Conservation (phyloP, 2,797 vertebrate species). For the Chromis chromis region DNA sequence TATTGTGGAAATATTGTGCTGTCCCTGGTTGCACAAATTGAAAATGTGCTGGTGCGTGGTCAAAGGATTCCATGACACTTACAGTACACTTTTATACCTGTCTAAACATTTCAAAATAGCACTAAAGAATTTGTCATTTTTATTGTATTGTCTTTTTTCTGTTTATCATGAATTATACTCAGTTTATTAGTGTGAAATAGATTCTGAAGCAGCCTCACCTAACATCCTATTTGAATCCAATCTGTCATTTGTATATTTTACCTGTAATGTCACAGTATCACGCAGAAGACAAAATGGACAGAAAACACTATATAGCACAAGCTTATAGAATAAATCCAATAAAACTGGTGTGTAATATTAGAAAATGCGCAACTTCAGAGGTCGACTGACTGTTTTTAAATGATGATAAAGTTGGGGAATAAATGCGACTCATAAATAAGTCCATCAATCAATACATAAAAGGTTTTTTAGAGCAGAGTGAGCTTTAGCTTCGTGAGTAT, state of each 20-base stretch:
- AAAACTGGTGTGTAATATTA: conserved; percentile 10
- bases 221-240: conserved; percentile 6
- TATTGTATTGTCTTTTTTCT: conserved; percentile 4
- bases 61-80: conserved; percentile 23
- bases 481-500: conserved; percentile 2
- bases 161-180: conserved; percentile 23
- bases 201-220: conserved; percentile 7
- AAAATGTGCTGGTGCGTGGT: conserved; percentile 65
- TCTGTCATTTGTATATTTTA: conserved; percentile 7
- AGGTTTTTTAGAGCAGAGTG: conserved; percentile 6
- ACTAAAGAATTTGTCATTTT: conserved; percentile 7
- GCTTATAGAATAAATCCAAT: conserved; percentile 17
- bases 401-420: background rate
- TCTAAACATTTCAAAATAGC: conserved; percentile 5
- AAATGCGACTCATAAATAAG: conserved; percentile 1
- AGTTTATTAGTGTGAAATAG: conserved; percentile 7
- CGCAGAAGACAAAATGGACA: background rate
- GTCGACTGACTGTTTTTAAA: conserved; percentile 12
- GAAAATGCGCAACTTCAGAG: conserved; percentile 6
- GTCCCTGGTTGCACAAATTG: conserved; percentile 54
- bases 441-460: background rate
- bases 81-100: conserved; percentile 23
- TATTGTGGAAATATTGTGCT: conserved; percentile 56
- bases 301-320: conserved; percentile 16
- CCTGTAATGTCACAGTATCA: conserved; percentile 32